Evolutionary conservation across 1,140 invertebrate genomes (phyloP).

Genomic region (Zaprionus taronus): DNA sequence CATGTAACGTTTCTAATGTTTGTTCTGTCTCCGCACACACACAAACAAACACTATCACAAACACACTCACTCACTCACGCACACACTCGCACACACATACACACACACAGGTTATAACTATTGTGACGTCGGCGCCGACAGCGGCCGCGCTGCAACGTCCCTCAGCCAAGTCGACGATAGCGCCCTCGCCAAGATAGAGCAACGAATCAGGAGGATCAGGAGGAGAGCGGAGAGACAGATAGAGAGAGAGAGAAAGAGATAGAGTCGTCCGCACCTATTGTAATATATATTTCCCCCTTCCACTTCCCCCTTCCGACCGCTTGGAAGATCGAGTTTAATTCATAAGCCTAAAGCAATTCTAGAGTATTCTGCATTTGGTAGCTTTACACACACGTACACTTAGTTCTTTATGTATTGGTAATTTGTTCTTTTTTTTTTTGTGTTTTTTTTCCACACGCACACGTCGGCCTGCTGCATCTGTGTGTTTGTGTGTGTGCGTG

Average conservation of each 20-base stretch:
- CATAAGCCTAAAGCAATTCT: constrained; percentile 57
- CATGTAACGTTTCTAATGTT: constrained; percentile 57
- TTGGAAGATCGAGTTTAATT: constrained; percentile 21
- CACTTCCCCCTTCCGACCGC: neutral
- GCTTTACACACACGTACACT: constrained; percentile 61
- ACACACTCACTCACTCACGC: constrained; percentile 22
- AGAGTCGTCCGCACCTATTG: constrained; percentile 49
- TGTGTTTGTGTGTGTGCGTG: constrained; percentile 12
- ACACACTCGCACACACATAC: constrained; percentile 13
- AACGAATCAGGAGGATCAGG: neutral
- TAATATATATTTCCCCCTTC: constrained; percentile 65
- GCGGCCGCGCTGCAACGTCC: constrained; percentile 51
- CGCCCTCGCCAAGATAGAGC: constrained; percentile 77
- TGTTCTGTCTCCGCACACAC: constrained; percentile 37
- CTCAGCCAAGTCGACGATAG: constrained; percentile 68
- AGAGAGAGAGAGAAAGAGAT: too few species aligned
- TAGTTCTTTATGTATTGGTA: constrained; percentile 36
- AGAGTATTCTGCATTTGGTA: constrained; percentile 76
- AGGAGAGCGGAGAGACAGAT: neutral
- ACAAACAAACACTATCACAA: constrained; percentile 15
- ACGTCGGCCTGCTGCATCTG: neutral
- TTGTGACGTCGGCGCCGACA: constrained; percentile 72
- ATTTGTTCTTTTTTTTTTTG: constrained; percentile 28
- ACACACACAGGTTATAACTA: constrained; percentile 78
- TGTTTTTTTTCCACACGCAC: constrained; percentile 20